Conservation (phyloP, 2,797 vertebrate genomes). For the Poeciliopsis gracilis region DNA sequence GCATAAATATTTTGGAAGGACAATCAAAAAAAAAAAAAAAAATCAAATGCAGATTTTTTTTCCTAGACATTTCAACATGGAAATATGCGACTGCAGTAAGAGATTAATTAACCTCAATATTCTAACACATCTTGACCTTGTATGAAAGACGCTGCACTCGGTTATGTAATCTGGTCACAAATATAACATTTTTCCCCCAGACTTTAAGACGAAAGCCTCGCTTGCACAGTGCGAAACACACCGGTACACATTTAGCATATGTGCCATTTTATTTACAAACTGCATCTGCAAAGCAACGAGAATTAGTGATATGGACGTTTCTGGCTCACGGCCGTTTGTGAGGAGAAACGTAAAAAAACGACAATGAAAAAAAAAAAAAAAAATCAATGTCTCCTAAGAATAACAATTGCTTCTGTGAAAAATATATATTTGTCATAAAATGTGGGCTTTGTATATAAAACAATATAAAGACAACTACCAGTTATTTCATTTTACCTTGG, state of each 20-base stretch:
- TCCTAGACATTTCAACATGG: not conserved
- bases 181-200: not conserved
- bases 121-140: not conserved
- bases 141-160: not conserved
- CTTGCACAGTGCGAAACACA: conserved; percentile 22
- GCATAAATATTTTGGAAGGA: not conserved
- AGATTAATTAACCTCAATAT: not conserved
- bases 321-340: conserved; percentile 84
- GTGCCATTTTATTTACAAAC: conserved; percentile 75
- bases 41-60: not conserved
- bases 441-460: conserved; percentile 84
- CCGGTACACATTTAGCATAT: conserved; percentile 46
- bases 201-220: not conserved
- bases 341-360: conserved; percentile 81
- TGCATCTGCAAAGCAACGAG: conserved; percentile 74
- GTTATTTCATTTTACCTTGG: conserved; percentile 80
- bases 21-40: not conserved
- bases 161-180: not conserved
- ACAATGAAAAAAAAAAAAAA: conserved; percentile 71
- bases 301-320: conserved; percentile 85
- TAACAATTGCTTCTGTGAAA: conserved; percentile 92
- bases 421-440: conserved; percentile 97
- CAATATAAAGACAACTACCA: conserved; percentile 88
- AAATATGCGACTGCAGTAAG: not conserved
- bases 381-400: conserved; percentile 86